Evolutionary conservation across 2,113 vertebrate genomes (phyloP).

Genomic region (Otolemur garnettii): DNA sequence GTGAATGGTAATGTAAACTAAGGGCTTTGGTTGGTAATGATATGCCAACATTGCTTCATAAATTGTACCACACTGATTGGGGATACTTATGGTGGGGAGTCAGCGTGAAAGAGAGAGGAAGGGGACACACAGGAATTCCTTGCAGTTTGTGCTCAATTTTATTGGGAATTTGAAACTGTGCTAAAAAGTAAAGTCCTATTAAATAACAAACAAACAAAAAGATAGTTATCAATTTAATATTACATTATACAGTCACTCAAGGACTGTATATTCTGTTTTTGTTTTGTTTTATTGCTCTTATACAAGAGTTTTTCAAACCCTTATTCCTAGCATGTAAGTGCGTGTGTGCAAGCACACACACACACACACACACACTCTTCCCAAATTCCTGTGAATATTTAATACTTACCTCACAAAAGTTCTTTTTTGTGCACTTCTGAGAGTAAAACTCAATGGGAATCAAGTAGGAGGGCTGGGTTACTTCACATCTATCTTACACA

Average conservation of each 20-base stretch:
- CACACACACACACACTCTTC: not conserved
- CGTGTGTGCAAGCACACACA: accelerated
- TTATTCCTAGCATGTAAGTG: not conserved
- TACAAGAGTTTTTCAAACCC: not conserved
- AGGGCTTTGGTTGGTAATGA: not conserved
- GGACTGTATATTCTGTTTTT: not conserved
- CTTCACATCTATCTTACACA: too few relatives aligned
- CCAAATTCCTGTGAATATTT: not conserved
- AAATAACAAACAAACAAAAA: not conserved
- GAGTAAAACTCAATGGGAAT: too few relatives aligned
- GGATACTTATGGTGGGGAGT: not conserved
- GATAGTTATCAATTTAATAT: not conserved
- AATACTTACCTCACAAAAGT: not conserved
- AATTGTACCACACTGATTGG: not conserved
- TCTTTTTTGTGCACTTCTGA: not conserved
- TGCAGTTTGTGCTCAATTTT: not conserved
- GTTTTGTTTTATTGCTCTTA: constrained; percentile 30
- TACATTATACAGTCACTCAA: not conserved
- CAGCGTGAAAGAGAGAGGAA: not conserved
- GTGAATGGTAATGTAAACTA: not conserved
- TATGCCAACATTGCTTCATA: not conserved
- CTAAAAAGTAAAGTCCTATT: not conserved
- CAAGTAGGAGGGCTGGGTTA: too few relatives aligned
- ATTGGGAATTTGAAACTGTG: not conserved
- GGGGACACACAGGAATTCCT: not conserved